Base-by-base conservation (phyloP, 2,797 vertebrate species). In the Gambusia yucatana region DNA sequence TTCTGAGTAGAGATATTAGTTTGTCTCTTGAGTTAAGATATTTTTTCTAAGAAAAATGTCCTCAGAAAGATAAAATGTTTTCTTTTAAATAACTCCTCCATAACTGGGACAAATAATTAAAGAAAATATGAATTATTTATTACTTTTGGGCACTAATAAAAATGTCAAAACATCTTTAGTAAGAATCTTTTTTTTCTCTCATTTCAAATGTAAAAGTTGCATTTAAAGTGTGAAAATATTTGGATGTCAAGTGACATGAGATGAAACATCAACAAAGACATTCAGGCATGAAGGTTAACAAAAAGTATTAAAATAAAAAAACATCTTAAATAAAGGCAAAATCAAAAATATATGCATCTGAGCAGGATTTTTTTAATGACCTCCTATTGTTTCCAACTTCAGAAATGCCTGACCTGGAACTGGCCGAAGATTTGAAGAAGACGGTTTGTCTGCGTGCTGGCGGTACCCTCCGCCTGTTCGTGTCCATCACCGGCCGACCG, bases 331-430 rank as follows among this genome's bases (percentile, higher is more conserved):
- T 55, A n/a, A n/a, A 25, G 52, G 52, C 50, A 55, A 55, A 55
- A 55, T 55, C 22, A 55, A 55, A 10, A 55, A 10, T 52, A n/a
- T 25, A 4, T 55, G 20, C 8, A 9, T n/a, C 25, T n/a, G 25
- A n/a, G 52, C 6, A 55, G 9, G 25, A 55, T 55, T n/a, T n/a
- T n/a, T 48, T 55, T 50, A 7, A 20, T 46, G 20, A 5, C 22
- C 0, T 4, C 14, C 48, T 33, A 6, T 30, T 73, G 0, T 77
- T 9, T 79, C 33, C 10, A 8, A 44, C 16, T 22, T 52, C 84
- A 99, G 98, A 99, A 98, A 97, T 96, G 76, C 98, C 98, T 5
- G 98, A 99, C 85, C 95, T 99, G 90, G 98, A 99, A 86, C 95
- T 98, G 93, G 95, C 96, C 16, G 98, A 99, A 2, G 98, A 99